Conservation (phyloP, 2,113 vertebrate genomes). For the Semnornis frantzii region DNA sequence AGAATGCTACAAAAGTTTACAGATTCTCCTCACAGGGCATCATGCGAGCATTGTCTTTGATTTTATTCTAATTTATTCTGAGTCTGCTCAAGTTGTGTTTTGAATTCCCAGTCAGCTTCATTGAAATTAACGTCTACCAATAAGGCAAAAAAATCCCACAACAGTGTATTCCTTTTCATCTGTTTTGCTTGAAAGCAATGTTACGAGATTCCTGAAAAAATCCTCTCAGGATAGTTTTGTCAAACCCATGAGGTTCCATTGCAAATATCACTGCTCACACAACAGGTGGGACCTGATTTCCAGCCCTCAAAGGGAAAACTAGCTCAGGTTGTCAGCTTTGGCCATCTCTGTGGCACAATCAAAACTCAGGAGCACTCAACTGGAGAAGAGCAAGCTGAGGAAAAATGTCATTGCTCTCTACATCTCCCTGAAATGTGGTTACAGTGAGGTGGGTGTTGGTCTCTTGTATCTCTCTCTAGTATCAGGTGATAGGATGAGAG, state of each 20-base stretch:
- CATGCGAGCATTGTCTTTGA: neutral
- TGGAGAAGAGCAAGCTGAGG: neutral
- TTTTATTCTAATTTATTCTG: conserved; percentile 54
- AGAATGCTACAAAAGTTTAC: neutral
- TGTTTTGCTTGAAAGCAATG: neutral
- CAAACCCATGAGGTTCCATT: neutral
- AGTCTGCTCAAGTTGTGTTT: neutral
- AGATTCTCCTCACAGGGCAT: neutral
- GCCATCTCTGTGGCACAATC: neutral
- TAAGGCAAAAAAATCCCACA: neutral
- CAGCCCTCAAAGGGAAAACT: neutral
- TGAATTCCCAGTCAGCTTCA: conserved; percentile 9
- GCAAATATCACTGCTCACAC: neutral
- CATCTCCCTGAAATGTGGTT: too few species aligned
- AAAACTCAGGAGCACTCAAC: neutral
- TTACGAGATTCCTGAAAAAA: neutral
- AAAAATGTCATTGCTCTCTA: too few species aligned
- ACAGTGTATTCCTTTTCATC: neutral
- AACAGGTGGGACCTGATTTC: neutral
- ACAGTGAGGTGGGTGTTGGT: too few species aligned
- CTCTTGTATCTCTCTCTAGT: too few species aligned
- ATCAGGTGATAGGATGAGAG: too few species aligned
- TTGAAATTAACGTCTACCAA: neutral
- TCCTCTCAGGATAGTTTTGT: neutral
- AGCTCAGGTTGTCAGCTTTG: neutral